Evolutionary conservation across 1,140 invertebrate species (phyloP).

Genomic region (Stenopsyche tienmushanensis): DNA sequence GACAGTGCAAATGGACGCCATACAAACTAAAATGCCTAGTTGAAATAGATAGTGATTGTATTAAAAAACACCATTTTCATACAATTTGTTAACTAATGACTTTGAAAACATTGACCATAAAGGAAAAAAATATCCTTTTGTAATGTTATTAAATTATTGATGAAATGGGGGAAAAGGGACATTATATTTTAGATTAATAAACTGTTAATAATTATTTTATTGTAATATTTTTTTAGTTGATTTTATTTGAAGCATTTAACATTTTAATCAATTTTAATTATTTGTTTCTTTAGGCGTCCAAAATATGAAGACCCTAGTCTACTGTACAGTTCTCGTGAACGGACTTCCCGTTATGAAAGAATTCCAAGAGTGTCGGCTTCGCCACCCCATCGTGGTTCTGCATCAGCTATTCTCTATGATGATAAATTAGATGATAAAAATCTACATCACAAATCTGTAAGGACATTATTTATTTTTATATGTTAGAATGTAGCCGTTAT

Average conservation of each 20-base stretch:
- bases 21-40: too few species aligned
- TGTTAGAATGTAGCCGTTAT: too few species aligned
- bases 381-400: background rate
- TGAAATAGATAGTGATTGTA: too few species aligned
- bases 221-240: background rate
- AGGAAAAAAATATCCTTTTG: too few species aligned
- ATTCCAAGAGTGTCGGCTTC: conserved; percentile 1
- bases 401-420: background rate
- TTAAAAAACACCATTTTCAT: too few species aligned
- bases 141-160: too few species aligned
- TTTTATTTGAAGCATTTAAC: background rate
- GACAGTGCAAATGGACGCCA: too few species aligned
- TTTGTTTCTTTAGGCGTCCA: conserved; percentile 6
- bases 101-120: too few species aligned
- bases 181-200: background rate
- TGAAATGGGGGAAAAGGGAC: too few species aligned
- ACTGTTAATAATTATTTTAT: background rate
- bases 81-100: too few species aligned
- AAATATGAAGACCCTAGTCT: conserved; percentile 9
- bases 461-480: background rate
- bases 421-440: conserved; percentile 21
- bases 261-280: background rate
- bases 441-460: conserved; percentile 13
- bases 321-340: conserved; percentile 12
- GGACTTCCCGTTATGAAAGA: conserved; percentile 11